Evolutionary conservation across 2,888 invertebrate species (phyloP).

Genomic region (Diloba caeruleocephala): DNA sequence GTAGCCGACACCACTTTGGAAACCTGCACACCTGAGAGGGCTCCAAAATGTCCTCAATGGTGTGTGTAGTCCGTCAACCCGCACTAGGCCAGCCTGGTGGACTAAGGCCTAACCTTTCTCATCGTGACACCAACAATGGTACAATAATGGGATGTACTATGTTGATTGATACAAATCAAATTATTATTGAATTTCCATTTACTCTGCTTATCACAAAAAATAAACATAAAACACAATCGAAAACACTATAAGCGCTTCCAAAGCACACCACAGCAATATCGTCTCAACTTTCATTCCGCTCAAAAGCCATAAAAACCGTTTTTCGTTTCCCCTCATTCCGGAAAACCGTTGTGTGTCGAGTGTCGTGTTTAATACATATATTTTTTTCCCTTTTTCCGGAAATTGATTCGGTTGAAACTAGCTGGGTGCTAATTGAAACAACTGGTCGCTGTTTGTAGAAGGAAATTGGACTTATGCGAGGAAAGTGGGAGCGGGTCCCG

Average conservation of each 20-base stretch:
- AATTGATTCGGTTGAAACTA: slow-evolving; percentile 59
- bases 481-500: slow-evolving; percentile 23
- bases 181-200: slow-evolving; percentile 39
- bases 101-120: no score
- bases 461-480: slow-evolving; percentile 52
- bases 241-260: slow-evolving; percentile 15
- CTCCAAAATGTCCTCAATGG: no score
- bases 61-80: no score
- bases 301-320: slow-evolving; percentile 28
- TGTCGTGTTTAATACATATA: slow-evolving; percentile 49
- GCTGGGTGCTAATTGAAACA: slow-evolving; percentile 53
- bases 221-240: slow-evolving; percentile 24
- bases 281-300: slow-evolving; percentile 16
- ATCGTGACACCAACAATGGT: no score
- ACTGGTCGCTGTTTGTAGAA: slow-evolving; percentile 47
- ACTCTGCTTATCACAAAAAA: slow-evolving; percentile 28
- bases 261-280: slow-evolving; percentile 16
- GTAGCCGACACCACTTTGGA: no score
- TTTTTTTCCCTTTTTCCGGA: slow-evolving; percentile 51
- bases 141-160: no score
- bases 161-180: no score
- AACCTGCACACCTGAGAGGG: no score
- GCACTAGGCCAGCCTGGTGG: no score
- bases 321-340: slow-evolving; percentile 12
- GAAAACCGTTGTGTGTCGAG: slow-evolving; percentile 32